Percentiles rank a stretch among this genome's conserved stretches.
Evolutionary conservation across 2,888 invertebrate genomes (phyloP).

Genomic region (Lasioglossum marginatum): DNA sequence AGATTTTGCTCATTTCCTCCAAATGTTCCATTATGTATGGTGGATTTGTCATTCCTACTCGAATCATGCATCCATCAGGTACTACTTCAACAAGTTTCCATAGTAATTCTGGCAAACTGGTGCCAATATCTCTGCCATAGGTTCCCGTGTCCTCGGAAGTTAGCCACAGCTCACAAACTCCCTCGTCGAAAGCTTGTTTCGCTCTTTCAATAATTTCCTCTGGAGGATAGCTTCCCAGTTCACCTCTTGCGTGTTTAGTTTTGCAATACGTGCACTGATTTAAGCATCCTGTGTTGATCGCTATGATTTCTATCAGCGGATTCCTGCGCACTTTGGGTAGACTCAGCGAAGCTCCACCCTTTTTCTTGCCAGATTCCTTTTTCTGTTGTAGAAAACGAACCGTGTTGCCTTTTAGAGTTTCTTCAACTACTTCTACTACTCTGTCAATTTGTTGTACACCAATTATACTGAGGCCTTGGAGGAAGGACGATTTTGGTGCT

Average conservation of each 20-base stretch:
- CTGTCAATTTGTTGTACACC: constrained; percentile 99
- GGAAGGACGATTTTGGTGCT: constrained; percentile 89
- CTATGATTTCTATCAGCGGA: constrained; percentile 98
- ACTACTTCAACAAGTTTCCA: constrained; percentile 93
- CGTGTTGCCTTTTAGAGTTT: constrained; percentile 95
- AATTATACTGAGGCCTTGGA: constrained; percentile 95
- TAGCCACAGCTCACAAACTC: constrained; percentile 98
- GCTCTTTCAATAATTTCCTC: constrained; percentile 96
- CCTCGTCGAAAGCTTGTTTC: constrained; percentile 94
- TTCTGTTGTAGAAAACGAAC: constrained; percentile 93
- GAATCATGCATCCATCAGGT: constrained; percentile 91
- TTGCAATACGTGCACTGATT: constrained; percentile 99
- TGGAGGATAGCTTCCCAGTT: constrained; percentile 96
- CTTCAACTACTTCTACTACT: constrained; percentile 98
- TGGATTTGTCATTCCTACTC: constrained; percentile 99
- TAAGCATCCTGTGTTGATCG: constrained; percentile 97
- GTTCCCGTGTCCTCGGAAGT: constrained; percentile 99
- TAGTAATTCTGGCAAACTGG: constrained; percentile 93
- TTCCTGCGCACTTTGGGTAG: constrained; percentile 98
- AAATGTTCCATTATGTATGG: constrained; percentile 98
- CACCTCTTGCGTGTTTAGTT: constrained; percentile 98
- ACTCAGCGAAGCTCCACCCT: constrained; percentile 94
- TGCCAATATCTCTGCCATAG: constrained; percentile 97
- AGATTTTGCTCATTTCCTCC: constrained; percentile 94
- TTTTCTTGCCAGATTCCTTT: constrained; percentile 90